Base-by-base conservation (phyloP, 2,113 vertebrate species). In the Melanerpes formicivorus region DNA sequence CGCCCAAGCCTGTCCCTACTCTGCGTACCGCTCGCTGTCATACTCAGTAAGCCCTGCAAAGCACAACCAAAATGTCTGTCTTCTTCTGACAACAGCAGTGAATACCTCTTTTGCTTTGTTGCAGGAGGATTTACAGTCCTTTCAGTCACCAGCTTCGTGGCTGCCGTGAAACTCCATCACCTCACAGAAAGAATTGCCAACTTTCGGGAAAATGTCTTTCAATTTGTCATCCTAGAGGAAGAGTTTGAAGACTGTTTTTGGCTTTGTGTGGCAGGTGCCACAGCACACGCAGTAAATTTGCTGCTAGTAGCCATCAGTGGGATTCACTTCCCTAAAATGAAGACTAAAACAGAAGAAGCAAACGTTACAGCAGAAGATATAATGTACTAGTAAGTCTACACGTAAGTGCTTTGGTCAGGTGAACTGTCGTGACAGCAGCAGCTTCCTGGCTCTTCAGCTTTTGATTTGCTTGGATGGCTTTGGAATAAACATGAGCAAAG, bases 121-220 rank as follows among this genome's bases (percentile, higher is more conserved):
- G 74, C 97, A 99, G 99, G 98, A 66, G 82, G 98, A 25, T 98
- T 98, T 22, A 96, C 97, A 56, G 95, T 96, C 3, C 95, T 99
- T 71, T 98, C 97, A 63, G 93, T 98, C 44, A 82, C 97, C 52
- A 98, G 98, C 95, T 99, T 99, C 97, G 96, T 98, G 96, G 98
- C 99, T 25, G 98, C 98, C 4, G 93, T 99, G 83, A 98, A 97
- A 72, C 97, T 98, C 55, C 98, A 99, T 70, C 60, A 71, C 26
- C 98, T 99, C 90, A 99, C 99, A 0, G 98, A 99, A 88, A 97
- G 97, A 10, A 98, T 99, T 81, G 99, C 99, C 91, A 99, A 99
- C 97, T 98, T 98, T 89, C 96, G 74, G 34, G 99, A 99, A 97
- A 98, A 97, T 17, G 66, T 98, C 81, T 99, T 99, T 42, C 96